Conservation (phyloP, 2,113 vertebrate species). For the Patagioenas fasciata region DNA sequence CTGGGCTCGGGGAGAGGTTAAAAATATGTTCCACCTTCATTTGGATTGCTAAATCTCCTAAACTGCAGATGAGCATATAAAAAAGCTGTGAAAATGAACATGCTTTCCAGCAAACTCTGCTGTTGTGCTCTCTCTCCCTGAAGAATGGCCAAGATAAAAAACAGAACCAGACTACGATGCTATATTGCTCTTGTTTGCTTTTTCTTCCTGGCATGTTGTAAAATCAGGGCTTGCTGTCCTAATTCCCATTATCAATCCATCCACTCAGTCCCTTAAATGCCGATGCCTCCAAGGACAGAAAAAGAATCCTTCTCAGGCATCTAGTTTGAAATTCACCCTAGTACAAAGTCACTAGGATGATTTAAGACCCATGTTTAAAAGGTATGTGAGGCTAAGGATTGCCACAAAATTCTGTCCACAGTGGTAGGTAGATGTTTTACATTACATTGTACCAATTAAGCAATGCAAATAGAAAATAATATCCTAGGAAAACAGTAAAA, state of each 20-base stretch:
- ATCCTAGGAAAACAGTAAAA: not conserved
- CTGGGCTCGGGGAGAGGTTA: not conserved
- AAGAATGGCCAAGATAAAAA: slow-evolving; percentile 18
- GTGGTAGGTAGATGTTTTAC: not conserved
- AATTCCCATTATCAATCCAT: not conserved
- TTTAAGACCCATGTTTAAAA: not conserved
- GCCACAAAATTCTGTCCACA: not conserved
- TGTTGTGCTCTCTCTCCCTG: not conserved
- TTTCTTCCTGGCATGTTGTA: not conserved
- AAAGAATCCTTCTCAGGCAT: not conserved
- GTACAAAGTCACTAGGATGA: not conserved
- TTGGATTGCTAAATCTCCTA: not conserved
- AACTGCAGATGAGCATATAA: not conserved
- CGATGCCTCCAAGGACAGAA: not conserved
- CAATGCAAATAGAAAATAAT: not conserved
- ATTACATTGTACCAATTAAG: not conserved
- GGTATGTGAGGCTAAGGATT: not conserved
- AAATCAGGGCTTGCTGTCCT: not conserved
- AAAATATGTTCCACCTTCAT: not conserved
- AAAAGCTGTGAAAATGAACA: slow-evolving; percentile 14
- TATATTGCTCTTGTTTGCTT: not conserved
- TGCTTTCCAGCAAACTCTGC: not conserved
- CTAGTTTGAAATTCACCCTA: not conserved
- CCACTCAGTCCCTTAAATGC: not conserved
- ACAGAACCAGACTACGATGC: not conserved